Evolutionary conservation across 2,113 vertebrate genomes (phyloP).

Genomic region (Thamnophis sirtalis): DNA sequence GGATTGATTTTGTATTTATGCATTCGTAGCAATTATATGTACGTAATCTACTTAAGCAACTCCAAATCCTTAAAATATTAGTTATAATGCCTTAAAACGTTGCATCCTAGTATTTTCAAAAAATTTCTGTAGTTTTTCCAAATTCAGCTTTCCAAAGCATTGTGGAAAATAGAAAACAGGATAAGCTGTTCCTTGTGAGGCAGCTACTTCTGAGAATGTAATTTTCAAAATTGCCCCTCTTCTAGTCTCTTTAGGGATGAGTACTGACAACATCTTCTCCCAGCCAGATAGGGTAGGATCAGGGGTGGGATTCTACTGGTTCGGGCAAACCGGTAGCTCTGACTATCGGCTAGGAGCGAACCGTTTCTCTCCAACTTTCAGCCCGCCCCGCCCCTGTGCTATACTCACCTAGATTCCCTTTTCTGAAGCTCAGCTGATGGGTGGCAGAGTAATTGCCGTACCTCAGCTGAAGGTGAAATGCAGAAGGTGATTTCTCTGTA

Average conservation of each 20-base stretch:
- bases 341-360: no score
- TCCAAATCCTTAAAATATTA: not conserved
- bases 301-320: no score
- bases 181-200: not conserved
- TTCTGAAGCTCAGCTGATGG: no score
- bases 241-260: not conserved
- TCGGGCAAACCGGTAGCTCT: no score
- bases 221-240: not conserved
- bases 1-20: not conserved
- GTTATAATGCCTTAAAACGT: not conserved
- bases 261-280: not conserved
- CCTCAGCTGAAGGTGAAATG: no score
- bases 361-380: no score
- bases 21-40: not conserved
- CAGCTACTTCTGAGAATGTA: not conserved
- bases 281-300: not conserved
- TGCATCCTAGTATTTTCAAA: not conserved
- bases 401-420: no score
- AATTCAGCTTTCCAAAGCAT: not conserved
- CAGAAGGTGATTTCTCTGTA: no score
- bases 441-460: no score
- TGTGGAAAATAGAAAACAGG: not conserved
- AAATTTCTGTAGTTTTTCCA: not conserved
- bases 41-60: not conserved
- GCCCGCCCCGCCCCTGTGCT: no score